Evolutionary conservation across 2,113 vertebrate species (phyloP), one percentile per base, ranked within the genome.

Genomic region (Collichthys lucidus): DNA sequence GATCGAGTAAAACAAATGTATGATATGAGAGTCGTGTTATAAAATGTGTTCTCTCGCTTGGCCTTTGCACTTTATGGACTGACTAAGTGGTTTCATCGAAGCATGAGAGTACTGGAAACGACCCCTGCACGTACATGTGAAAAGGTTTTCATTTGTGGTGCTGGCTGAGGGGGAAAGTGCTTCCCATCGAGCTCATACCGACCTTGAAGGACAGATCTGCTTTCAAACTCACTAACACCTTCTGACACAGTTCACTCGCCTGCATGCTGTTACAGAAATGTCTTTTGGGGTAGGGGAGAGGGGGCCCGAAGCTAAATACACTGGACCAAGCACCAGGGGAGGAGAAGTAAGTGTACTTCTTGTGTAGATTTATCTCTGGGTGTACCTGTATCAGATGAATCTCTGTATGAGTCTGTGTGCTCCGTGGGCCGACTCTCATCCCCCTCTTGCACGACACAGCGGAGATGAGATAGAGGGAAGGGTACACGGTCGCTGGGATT

Each of bases 161-260:
- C 83, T 75, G 69, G 70, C 84, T 82, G 79, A 90, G 77, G 76
- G 35, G 89, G 74, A 91, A 74, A 90, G 83, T 66, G 85, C 74
- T 89, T 91, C 87, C 89, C 80, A 83, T 90, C 14, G 47, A n/a
- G 77, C 86, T 84, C 3, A 49, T 26, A 22, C 81, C 42, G 87
- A 83, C 93, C 91, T 94, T 95, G 90, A 86, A 81, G 86, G 85
- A 70, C 90, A 84, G 91, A 92, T 92, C 91, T 93, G 94, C 92
- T 94, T 94, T 94, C 92, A 94, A 89, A 94, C 93, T 94, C 87
- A 42, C 86, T 90, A 91, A 94, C 88, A 86, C 90, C 92, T 94
- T 92, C 80, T 93, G 93, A 93, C 92, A 94, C 80, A 83, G 90
- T 91, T 92, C 88, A 88, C 87, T 86, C 50, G 85, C 88, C 90